These are phyloP conservation scores for Drosophila pruinosa DNA, from an alignment of 1,140 invertebrate genomes.

Conservation along the genomic window DNA sequence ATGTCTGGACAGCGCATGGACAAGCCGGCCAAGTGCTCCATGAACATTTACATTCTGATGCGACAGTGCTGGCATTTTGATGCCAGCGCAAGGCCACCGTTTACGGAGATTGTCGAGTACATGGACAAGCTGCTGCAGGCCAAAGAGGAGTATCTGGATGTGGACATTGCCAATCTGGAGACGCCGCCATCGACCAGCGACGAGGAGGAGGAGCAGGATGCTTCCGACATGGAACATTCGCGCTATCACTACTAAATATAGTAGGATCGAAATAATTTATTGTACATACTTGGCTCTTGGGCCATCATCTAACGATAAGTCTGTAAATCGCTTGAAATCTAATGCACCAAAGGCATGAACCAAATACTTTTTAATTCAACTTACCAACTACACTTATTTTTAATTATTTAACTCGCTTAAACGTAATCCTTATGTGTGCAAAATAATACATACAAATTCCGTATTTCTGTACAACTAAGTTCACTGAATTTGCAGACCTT, in stretches of 20 bases:
- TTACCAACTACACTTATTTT: not conserved
- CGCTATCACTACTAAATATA: constrained; percentile 58
- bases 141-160: constrained; percentile 95
- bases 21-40: constrained; percentile 95
- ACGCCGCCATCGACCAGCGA: constrained; percentile 94
- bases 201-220: constrained; percentile 80
- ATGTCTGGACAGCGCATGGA: constrained; percentile 96
- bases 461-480: not conserved
- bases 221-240: constrained; percentile 81
- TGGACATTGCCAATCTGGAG: constrained; percentile 90
- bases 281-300: constrained; percentile 45
- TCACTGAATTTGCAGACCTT: not conserved
- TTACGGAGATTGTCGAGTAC: constrained; percentile 93
- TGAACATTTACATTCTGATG: constrained; percentile 97
- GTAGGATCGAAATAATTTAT: not conserved
- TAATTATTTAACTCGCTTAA: not conserved
- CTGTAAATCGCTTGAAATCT: constrained; percentile 45
- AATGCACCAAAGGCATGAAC: constrained; percentile 67
- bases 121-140: constrained; percentile 94
- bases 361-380: constrained; percentile 25
- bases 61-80: constrained; percentile 96
- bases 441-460: constrained; percentile 1
- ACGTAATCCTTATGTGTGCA: not conserved
- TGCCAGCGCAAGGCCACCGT: constrained; percentile 92
- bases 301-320: constrained; percentile 40